These are phyloP conservation scores for Australoheros facetus DNA, from an alignment of 2,797 vertebrate genomes.

Conservation along the genomic window DNA sequence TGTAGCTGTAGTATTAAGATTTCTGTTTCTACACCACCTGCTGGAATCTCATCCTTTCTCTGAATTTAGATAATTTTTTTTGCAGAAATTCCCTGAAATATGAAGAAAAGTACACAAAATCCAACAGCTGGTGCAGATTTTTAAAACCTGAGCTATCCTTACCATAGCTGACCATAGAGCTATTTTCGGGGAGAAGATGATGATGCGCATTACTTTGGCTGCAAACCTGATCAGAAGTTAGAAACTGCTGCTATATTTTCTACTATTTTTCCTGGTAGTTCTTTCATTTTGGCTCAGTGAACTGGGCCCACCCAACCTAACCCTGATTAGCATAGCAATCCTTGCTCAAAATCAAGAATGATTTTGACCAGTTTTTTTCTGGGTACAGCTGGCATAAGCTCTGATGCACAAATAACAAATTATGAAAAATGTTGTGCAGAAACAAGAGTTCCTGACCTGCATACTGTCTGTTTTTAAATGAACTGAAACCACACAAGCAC, in stretches of 20 bases:
- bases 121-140: background rate
- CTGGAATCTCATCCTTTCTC: background rate
- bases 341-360: background rate
- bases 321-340: no score
- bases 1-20: background rate
- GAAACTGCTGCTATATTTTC: rapidly evolving
- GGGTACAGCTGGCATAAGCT: background rate
- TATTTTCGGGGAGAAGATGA: background rate
- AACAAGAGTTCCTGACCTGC: rapidly evolving
- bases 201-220: background rate
- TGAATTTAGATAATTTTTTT: background rate
- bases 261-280: background rate
- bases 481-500: background rate
- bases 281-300: background rate
- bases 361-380: background rate
- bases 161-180: background rate
- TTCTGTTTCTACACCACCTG: background rate
- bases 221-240: background rate
- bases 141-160: background rate
- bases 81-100: background rate
- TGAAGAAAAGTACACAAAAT: rapidly evolving
- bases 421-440: background rate
- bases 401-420: background rate
- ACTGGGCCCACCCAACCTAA: background rate
- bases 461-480: background rate